Conservation (phyloP, 2,797 vertebrate species). For the Girardinus metallicus region DNA sequence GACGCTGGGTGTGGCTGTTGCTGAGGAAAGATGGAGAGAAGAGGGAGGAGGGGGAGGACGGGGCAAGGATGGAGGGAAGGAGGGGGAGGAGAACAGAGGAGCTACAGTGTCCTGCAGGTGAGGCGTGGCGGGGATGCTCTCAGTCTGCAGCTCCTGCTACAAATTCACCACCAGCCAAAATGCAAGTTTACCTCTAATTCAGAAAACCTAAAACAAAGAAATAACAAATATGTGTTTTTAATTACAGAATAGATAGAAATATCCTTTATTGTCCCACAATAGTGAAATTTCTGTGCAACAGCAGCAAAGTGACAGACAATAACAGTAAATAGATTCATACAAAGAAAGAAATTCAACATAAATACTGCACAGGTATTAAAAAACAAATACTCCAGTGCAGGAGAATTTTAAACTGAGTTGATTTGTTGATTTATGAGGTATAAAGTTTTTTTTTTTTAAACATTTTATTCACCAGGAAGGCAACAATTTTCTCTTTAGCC, state of each 20-base stretch:
- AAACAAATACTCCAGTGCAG: too few species aligned
- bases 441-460: neutral
- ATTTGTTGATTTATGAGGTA: neutral
- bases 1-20: constrained; percentile 73
- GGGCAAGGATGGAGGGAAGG: neutral
- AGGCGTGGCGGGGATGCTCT: constrained; percentile 19
- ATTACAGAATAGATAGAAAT: too few species aligned
- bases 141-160: neutral
- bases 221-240: neutral
- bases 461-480: constrained; percentile 39
- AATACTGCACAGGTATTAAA: too few species aligned
- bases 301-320: too few species aligned
- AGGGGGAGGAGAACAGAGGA: constrained; percentile 2
- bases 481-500: constrained; percentile 5
- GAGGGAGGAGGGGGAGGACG: neutral
- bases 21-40: constrained; percentile 50
- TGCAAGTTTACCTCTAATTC: neutral
- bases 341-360: too few species aligned
- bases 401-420: too few species aligned
- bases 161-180: neutral
- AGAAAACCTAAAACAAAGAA: neutral
- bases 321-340: too few species aligned
- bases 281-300: too few species aligned
- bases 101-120: constrained; percentile 28
- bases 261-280: too few species aligned